Conservation (phyloP, 2,888 invertebrate species). For the Drosophila antonietae region DNA sequence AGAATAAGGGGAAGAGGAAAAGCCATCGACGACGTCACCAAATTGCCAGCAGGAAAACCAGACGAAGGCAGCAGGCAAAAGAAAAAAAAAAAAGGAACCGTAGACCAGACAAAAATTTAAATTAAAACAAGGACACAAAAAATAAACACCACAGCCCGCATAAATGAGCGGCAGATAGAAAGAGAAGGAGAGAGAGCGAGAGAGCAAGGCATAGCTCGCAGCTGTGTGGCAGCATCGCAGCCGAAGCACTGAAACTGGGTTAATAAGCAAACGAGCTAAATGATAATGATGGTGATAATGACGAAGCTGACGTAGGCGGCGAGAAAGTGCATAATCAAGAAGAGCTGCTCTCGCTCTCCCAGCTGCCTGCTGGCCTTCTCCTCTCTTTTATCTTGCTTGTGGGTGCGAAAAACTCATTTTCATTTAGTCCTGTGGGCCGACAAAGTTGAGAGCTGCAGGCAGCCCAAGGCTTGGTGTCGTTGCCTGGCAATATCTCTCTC, state of each 20-base stretch:
- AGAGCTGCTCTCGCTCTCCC: slow-evolving; percentile 30
- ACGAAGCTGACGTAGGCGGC: slow-evolving; percentile 28
- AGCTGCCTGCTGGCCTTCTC: slow-evolving; percentile 16
- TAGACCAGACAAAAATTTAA: slow-evolving; percentile 82
- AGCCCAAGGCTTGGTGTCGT: slow-evolving; percentile 46
- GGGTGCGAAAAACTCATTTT: slow-evolving; percentile 75
- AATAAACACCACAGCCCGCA: slow-evolving; percentile 55
- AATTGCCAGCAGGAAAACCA: slow-evolving; percentile 40
- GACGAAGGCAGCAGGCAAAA: slow-evolving; percentile 26
- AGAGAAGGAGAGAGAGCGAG: slow-evolving; percentile 1
- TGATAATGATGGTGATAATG: slow-evolving; percentile 28
- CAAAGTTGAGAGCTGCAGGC: slow-evolving; percentile 40
- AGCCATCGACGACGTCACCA: slow-evolving; percentile 59
- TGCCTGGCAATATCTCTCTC: slow-evolving; percentile 23
- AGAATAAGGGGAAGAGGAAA: slow-evolving; percentile 13
- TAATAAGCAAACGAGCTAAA: slow-evolving; percentile 78
- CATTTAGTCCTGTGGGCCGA: slow-evolving; percentile 62
- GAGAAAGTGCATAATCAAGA: slow-evolving; percentile 76
- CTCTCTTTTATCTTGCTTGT: slow-evolving; percentile 34
- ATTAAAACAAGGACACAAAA: slow-evolving; percentile 82
- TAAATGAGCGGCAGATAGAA: slow-evolving; percentile 28
- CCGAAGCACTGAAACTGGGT: slow-evolving; percentile 75
- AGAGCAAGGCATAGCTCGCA: slow-evolving; percentile 47
- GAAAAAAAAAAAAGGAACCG: slow-evolving; percentile 43
- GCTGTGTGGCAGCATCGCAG: slow-evolving; percentile 48